Evolutionary conservation across 1,140 invertebrate genomes (phyloP), one percentile per base, ranked within the genome.

Genomic region (Druon quercuslanigerum): DNA sequence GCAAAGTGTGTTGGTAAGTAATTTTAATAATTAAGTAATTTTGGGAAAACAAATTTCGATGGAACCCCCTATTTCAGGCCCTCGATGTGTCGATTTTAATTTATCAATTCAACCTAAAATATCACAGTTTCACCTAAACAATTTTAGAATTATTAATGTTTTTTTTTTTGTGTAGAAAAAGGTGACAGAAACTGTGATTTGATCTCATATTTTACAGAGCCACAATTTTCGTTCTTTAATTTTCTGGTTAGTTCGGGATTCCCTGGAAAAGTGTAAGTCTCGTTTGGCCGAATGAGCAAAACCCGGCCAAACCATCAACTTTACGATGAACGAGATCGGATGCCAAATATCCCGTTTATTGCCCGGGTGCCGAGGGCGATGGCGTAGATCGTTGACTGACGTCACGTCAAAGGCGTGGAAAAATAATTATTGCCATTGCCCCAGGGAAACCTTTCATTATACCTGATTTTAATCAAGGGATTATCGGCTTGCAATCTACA

Each of bases 321-420:
- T 66, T 46, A 66, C 60, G 60, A 66, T 66, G 33, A 40, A 40
- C 60, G 14, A 40, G 40, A 66, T 66, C 60, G 60, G 40, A 20
- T 66, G 60, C 60, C 60, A 66, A 66, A 66, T 66, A 40, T 66
- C 14, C 40, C 60, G 60, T 66, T 66, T 66, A 66, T 66, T 66
- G 16, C 60, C 25, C 25, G 33, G 25, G 14, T 40, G 13, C 25
- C 60, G 4, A 13, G 16, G 14, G 60, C 20, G 6, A 66, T 33
- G 3, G 3, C 40, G 14, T 33, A 56, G 52, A 20, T 56, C 54
- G 8, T 56, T 56, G 9, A n/a, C 20, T 56, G 9, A n/a, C 20
- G 3, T 66, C 25, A 40, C 60, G 52, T 8, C 16, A 40, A n/a
- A 66, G 13, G n/a, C n/a, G 20, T 9, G 5, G 25, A 66, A 13